Evolutionary conservation across 2,113 vertebrate species (phyloP), one percentile per base, ranked within the genome.

Genomic region (Anolis sagrei): DNA sequence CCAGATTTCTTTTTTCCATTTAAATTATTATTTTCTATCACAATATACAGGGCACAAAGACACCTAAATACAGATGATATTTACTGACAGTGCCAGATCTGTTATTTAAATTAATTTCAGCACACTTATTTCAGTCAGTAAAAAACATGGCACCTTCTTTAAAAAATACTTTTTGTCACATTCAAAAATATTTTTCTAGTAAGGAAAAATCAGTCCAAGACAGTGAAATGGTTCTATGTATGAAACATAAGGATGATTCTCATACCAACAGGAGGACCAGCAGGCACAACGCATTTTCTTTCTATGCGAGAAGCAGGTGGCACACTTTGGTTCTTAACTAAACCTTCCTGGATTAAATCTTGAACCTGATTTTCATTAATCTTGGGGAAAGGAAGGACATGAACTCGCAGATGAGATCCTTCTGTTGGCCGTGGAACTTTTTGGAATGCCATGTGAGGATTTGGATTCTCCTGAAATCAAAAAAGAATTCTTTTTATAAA

Each of bases 391-490:
- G 98, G 98, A 80, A 99, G 96, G 89, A 99, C 94, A 91, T 99
- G 99, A 73, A 99, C 97, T 1, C 98, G 96, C 91, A 99, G 86
- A 93, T 99, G 98, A n/a, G 98, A 99, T 72, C 99, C 99, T 94
- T 99, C 99, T 0, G 98, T 99, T 2, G 99, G 99, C 51, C 97
- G 96, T 1, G 98, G 98, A 90, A 99, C 98, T 94, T 99, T 99
- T 96, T 99, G 99, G 94, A 99, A 99, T 9, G 98, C 97, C 96
- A 99, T 98, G 94, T 99, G 98, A 75, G 99, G 98, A 89, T 99
- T 99, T 84, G 99, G 98, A 85, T 98, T 99, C 92, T 99, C 99
- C 99, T 99, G 90, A 2, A 92, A 80, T 79, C 0, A 66, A 76
- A 88, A 68, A 6, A 87, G 10, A 29, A 54, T 0, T 19, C 81